Conservation (phyloP, 2,888 invertebrate species). For the Ectemnius continuus region DNA sequence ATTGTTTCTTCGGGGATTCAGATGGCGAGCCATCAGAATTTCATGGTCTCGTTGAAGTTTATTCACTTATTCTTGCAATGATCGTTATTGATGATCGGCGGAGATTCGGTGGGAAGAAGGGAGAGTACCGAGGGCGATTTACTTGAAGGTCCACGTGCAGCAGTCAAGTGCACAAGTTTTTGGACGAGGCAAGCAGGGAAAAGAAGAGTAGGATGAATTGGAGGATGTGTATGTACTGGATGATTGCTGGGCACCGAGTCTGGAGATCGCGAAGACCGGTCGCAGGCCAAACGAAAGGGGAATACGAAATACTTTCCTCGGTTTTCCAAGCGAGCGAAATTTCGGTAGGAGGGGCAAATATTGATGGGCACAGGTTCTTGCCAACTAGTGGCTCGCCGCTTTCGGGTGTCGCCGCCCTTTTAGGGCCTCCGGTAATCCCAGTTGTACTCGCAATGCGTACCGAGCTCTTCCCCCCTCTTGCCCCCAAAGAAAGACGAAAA, state of each 20-base stretch:
- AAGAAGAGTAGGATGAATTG: too few relatives aligned
- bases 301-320: conserved; percentile 9
- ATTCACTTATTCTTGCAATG: too few relatives aligned
- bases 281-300: background rate
- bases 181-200: background rate
- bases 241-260: too few relatives aligned
- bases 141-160: conserved; percentile 4
- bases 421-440: too few relatives aligned
- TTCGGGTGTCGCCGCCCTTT: too few relatives aligned
- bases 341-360: background rate
- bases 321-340: background rate
- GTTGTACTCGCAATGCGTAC: conserved; percentile 12
- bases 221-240: too few relatives aligned
- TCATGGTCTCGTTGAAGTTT: background rate
- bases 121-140: conserved; percentile 3
- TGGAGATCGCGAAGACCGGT: background rate
- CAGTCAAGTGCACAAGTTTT: background rate
- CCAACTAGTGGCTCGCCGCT: too few relatives aligned
- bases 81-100: background rate
- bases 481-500: background rate
- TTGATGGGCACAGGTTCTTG: background rate
- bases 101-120: background rate
- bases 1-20: background rate
- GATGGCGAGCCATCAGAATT: background rate
- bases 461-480: conserved; percentile 31